Percentiles rank a stretch among this genome's conserved stretches.
phyloP scores from a whole-genome alignment of 2,797 vertebrate species.

The Phalloptychus januarius region DNA sequence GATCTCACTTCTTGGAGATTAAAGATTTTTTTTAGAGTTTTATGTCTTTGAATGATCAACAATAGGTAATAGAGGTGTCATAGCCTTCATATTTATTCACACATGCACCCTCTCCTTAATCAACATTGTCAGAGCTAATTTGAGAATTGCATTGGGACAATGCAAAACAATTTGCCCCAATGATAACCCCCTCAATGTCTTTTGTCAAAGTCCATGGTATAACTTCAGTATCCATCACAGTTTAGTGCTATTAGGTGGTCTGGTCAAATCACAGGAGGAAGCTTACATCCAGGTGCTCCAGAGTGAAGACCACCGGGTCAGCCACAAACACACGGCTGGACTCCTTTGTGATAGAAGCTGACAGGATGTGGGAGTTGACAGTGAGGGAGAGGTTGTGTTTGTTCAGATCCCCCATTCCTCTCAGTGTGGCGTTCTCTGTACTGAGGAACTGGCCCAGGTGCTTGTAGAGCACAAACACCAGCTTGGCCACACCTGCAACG shows the following conservation, averaged over 20 bases:
- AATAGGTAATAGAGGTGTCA: not conserved
- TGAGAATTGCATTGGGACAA: not conserved
- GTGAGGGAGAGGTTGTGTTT: constrained; percentile 84
- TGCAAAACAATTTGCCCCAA: not conserved
- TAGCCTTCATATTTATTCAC: not conserved
- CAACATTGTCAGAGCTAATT: not conserved
- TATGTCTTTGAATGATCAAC: not conserved
- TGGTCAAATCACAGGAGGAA: constrained; percentile 39
- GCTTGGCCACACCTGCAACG: constrained; percentile 89
- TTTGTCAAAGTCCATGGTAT: constrained; percentile 29
- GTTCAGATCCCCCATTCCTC: constrained; percentile 74
- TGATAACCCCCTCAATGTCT: constrained; percentile 18
- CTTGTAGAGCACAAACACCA: constrained; percentile 99
- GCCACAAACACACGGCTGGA: constrained; percentile 96
- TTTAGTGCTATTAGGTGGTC: constrained; percentile 12
- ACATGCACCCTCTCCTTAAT: not conserved
- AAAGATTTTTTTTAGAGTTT: not conserved
- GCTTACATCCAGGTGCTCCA: constrained; percentile 98
- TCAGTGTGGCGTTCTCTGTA: constrained; percentile 95
- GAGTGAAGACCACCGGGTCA: constrained; percentile 94
- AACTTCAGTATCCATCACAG: constrained; percentile 33
- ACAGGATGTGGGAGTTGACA: constrained; percentile 97
- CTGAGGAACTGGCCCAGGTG: constrained; percentile 95
- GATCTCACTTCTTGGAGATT: not conserved
- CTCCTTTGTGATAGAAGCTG: constrained; percentile 97